Evolutionary conservation across 2,797 vertebrate species (phyloP).

Genomic region (Macroramphosus scolopax): DNA sequence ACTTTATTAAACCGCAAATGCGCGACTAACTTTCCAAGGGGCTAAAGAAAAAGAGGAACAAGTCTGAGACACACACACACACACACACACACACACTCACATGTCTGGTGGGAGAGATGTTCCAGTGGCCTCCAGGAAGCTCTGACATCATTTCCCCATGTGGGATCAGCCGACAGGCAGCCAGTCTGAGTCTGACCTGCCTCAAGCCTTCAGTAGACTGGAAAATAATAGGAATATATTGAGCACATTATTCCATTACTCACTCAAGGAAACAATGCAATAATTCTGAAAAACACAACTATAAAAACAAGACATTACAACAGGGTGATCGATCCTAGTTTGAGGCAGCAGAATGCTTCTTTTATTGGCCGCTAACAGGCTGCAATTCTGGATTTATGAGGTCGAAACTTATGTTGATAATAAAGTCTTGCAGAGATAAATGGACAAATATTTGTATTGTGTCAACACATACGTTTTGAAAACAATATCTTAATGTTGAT

Average conservation of each 20-base stretch:
- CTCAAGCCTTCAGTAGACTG: conserved; percentile 80
- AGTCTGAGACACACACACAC: conserved; percentile 10
- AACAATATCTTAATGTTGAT: too few relatives aligned
- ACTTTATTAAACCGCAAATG: conserved; percentile 3
- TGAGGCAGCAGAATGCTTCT: too few relatives aligned
- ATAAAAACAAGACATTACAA: background rate
- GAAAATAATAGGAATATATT: conserved; percentile 40
- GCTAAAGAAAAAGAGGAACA: conserved; percentile 43
- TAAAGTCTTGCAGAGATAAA: too few relatives aligned
- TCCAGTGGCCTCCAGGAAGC: conserved; percentile 73
- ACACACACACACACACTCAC: conserved; percentile 75
- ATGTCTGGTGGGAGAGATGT: conserved; percentile 63
- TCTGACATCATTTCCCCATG: conserved; percentile 46
- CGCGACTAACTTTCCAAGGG: too few relatives aligned
- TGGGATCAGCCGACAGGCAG: conserved; percentile 72
- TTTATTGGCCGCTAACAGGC: too few relatives aligned
- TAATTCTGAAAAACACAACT: background rate
- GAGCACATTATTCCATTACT: conserved; percentile 37
- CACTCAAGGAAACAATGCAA: conserved; percentile 16
- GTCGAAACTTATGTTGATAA: background rate
- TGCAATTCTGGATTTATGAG: background rate
- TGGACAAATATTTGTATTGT: too few relatives aligned
- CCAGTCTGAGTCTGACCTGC: conserved; percentile 83
- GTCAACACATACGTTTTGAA: too few relatives aligned
- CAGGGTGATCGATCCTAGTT: background rate